phyloP scores from a whole-genome alignment of 1,140 invertebrate species.

The Odontomachus brunneus region DNA sequence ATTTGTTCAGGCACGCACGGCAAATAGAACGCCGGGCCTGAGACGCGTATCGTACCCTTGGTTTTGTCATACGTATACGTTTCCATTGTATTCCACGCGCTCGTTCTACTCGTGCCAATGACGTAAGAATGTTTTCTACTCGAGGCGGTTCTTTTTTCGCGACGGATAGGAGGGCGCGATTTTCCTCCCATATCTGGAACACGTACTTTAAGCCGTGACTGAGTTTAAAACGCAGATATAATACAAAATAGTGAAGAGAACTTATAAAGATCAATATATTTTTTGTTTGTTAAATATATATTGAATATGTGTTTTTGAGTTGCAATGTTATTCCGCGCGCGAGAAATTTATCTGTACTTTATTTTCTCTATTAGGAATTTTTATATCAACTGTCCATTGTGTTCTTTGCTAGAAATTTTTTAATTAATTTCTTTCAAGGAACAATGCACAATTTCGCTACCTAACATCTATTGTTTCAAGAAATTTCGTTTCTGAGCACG shows the following conservation, averaged over 20 bases:
- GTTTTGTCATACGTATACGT: constrained; percentile 59
- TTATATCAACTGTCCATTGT: too few species aligned
- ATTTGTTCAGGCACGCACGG: constrained; percentile 78
- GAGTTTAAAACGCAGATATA: background rate
- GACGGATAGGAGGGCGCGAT: constrained; percentile 18
- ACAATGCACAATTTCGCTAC: too few species aligned
- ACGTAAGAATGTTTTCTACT: constrained; percentile 66
- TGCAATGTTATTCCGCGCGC: too few species aligned
- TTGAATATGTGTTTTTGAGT: too few species aligned
- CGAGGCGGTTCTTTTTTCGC: constrained; percentile 42
- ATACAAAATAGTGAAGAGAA: background rate
- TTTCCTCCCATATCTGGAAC: constrained; percentile 18
- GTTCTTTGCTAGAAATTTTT: too few species aligned
- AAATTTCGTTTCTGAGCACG: too few species aligned
- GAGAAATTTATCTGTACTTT: too few species aligned
- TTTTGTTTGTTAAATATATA: too few species aligned
- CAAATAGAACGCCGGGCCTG: constrained; percentile 69
- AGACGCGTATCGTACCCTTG: constrained; percentile 31
- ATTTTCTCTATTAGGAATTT: too few species aligned
- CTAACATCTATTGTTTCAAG: too few species aligned
- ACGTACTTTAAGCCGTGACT: background rate
- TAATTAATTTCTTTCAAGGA: too few species aligned
- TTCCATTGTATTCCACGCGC: constrained; percentile 58
- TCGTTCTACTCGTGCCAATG: constrained; percentile 52
- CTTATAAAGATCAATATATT: background rate